phyloP scores from a whole-genome alignment of 35 echinoderm and acorn worm genomes.

The Apostichopus japonicus region DNA sequence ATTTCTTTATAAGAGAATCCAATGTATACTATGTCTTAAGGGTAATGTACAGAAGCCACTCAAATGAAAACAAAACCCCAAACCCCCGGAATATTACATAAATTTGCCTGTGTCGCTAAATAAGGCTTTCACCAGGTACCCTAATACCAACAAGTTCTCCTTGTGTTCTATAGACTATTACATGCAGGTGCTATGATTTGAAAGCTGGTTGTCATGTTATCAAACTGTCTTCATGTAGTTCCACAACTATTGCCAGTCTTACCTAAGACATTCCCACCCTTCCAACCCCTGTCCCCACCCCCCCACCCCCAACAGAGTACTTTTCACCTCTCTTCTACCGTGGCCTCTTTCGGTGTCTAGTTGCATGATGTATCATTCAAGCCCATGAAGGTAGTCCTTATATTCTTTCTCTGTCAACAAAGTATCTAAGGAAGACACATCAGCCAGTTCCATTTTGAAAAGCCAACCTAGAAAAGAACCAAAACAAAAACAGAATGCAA shows the following conservation, averaged over 20 bases:
- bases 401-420: constrained; percentile 71
- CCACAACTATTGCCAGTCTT: neutral
- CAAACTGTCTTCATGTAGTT: too few relatives aligned
- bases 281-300: neutral
- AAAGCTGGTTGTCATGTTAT: neutral
- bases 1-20: too few relatives aligned
- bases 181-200: too few relatives aligned
- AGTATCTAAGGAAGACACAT: constrained; percentile 50
- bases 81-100: too few relatives aligned
- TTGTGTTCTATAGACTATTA: too few relatives aligned
- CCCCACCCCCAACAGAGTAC: neutral
- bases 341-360: neutral
- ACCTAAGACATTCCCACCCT: too few relatives aligned
- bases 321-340: neutral
- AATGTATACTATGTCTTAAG: too few relatives aligned
- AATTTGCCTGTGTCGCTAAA: too few relatives aligned
- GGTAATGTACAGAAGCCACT: too few relatives aligned
- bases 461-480: constrained; percentile 60
- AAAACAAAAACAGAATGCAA: neutral
- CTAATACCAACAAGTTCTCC: too few relatives aligned
- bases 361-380: neutral
- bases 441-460: constrained; percentile 50
- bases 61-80: too few relatives aligned
- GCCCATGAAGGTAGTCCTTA: constrained; percentile 47
- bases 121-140: too few relatives aligned